Evolutionary conservation across 2,888 invertebrate genomes (phyloP).

Genomic region (Cryptocheilus praepositus): DNA sequence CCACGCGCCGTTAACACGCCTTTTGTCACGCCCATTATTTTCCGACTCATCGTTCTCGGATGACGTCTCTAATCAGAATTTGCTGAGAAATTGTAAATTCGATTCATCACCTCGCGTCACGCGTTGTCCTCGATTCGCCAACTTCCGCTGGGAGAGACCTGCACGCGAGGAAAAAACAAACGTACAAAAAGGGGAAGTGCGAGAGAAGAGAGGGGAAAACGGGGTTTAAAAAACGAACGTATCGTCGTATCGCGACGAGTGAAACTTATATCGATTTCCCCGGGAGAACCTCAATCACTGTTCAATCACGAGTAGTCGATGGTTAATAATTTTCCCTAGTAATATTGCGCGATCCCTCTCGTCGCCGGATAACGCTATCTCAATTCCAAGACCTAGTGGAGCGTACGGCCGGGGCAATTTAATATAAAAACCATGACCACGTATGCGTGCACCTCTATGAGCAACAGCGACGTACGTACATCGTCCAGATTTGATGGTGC

Average conservation of each 20-base stretch:
- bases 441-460: constrained; percentile 29
- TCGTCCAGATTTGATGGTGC: neutral
- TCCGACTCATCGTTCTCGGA: too few relatives aligned
- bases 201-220: constrained; percentile 2
- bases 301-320: constrained; percentile 38
- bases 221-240: neutral
- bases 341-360: constrained; percentile 44
- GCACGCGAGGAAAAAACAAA: neutral
- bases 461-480: neutral
- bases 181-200: neutral
- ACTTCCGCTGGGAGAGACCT: too few relatives aligned
- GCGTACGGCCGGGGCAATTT: constrained; percentile 47
- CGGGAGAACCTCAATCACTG: constrained; percentile 37
- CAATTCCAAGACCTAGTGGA: constrained; percentile 50
- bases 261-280: constrained; percentile 4
- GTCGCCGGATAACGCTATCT: constrained; percentile 55
- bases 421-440: constrained; percentile 35
- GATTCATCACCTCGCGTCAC: neutral
- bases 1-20: too few relatives aligned
- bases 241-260: neutral
- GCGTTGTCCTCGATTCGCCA: neutral
- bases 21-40: too few relatives aligned
- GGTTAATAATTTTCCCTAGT: constrained; percentile 54
- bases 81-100: too few relatives aligned
- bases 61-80: too few relatives aligned